Conservation (phyloP, 2,888 invertebrate genomes). For the Chymomyza amoena region DNA sequence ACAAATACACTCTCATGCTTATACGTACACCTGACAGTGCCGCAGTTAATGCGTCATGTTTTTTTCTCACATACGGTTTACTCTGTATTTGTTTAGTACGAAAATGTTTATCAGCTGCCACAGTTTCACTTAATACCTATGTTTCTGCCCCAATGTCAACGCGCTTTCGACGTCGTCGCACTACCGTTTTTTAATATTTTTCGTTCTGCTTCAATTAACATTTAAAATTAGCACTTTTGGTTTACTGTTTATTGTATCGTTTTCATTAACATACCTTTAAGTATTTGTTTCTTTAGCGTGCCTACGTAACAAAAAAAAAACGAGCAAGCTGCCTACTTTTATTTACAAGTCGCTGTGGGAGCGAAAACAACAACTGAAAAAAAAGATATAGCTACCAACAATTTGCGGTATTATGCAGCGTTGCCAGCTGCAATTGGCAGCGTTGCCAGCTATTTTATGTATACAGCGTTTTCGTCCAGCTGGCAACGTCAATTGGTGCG, state of each 20-base stretch:
- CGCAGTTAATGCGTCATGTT: constrained; percentile 54
- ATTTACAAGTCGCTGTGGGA: neutral
- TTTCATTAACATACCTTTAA: constrained; percentile 57
- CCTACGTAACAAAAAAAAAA: constrained; percentile 38
- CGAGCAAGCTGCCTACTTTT: neutral
- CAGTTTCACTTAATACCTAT: constrained; percentile 10
- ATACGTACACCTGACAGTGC: neutral
- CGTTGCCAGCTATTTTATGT: neutral
- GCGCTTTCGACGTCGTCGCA: constrained; percentile 2
- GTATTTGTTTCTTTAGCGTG: constrained; percentile 52
- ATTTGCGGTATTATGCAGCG: neutral
- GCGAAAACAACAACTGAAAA: neutral
- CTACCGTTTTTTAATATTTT: constrained; percentile 6
- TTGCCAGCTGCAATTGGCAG: constrained; percentile 1
- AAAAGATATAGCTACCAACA: constrained; percentile 4
- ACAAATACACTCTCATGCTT: neutral
- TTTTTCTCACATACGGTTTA: constrained; percentile 37
- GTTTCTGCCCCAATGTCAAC: constrained; percentile 12
- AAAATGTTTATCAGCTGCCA: constrained; percentile 15
- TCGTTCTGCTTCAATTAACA: constrained; percentile 18
- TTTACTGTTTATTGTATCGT: constrained; percentile 29
- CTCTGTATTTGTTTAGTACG: constrained; percentile 41
- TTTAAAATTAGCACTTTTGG: constrained; percentile 44
- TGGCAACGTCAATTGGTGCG: neutral
- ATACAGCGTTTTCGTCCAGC: neutral